Conservation (phyloP, 2,113 vertebrate species). For the Vulpes vulpes region DNA sequence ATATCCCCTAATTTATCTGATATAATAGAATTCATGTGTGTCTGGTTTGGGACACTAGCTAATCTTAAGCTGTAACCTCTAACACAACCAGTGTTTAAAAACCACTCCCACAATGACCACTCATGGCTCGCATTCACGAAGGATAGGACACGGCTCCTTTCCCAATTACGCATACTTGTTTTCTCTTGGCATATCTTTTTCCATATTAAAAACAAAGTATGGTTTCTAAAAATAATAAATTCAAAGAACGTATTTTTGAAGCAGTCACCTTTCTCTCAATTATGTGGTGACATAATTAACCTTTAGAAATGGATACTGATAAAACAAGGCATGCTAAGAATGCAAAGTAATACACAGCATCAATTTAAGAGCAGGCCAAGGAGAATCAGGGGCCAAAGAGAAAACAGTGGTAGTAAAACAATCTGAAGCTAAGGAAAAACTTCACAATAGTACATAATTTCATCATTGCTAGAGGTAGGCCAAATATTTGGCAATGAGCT, state of each 20-base stretch:
- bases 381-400: background rate
- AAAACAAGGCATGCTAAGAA: background rate
- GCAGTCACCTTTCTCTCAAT: background rate
- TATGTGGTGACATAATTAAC: background rate
- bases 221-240: constrained; percentile 4
- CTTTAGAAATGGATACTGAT: background rate
- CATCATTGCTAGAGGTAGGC: background rate
- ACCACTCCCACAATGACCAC: background rate
- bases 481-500: constrained; percentile 9
- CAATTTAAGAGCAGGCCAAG: background rate
- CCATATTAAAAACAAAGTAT: background rate
- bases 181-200: background rate
- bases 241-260: background rate
- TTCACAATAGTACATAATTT: background rate
- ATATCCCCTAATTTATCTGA: background rate
- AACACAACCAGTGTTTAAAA: background rate
- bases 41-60: background rate
- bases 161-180: background rate
- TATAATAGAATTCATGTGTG: background rate
- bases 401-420: background rate
- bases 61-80: background rate
- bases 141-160: background rate
- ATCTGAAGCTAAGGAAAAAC: background rate
- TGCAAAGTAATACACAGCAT: background rate
- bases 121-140: background rate